These are phyloP conservation scores for Dolichotis patagonum DNA, from an alignment of 2,113 vertebrate species.

Conservation along the genomic window DNA sequence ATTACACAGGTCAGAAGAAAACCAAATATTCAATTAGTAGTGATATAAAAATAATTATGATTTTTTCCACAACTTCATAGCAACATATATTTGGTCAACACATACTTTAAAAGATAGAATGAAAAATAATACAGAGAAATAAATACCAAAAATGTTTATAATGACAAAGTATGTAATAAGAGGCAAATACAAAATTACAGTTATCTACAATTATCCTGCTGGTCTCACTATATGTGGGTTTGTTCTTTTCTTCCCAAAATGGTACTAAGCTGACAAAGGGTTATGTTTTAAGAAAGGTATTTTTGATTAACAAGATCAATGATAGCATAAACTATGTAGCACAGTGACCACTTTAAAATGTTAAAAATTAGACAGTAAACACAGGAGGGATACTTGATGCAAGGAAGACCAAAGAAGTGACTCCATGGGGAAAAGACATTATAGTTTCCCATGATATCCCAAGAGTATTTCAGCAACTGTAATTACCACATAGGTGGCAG, in stretches of 20 bases:
- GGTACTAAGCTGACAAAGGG: not conserved
- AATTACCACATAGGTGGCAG: not conserved
- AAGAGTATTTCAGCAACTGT: not conserved
- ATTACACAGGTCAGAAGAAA: not conserved
- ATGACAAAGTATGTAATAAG: not conserved
- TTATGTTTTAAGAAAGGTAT: not conserved
- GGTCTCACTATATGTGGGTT: not conserved
- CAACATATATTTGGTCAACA: not conserved
- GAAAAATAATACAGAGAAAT: conserved; percentile 19
- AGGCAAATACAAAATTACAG: not conserved
- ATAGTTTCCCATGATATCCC: not conserved
- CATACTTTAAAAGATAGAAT: not conserved
- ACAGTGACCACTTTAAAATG: not conserved
- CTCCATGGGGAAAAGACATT: not conserved
- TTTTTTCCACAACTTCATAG: not conserved
- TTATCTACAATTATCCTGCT: not conserved
- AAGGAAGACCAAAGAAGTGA: conserved; percentile 1
- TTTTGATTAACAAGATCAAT: not conserved
- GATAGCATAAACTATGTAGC: not conserved
- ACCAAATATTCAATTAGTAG: not conserved
- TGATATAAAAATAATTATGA: conserved; percentile 4
- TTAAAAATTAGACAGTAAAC: not conserved
- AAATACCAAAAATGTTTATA: not conserved
- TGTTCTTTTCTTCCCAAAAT: not conserved
- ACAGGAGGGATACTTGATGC: not conserved